These are phyloP conservation scores for Alosa alosa DNA, from an alignment of 2,113 vertebrate genomes.

Conservation along the genomic window DNA sequence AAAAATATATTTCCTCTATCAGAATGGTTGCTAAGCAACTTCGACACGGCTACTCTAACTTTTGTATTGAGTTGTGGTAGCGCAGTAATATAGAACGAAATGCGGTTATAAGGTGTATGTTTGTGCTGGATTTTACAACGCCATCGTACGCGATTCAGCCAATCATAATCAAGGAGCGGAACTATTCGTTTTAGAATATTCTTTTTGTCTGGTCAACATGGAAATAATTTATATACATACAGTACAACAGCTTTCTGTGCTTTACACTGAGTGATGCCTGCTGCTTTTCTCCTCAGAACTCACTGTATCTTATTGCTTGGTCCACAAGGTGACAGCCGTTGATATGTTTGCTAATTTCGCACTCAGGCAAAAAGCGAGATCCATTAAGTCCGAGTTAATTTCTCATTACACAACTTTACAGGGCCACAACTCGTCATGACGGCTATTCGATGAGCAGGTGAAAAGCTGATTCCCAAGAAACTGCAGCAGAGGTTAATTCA, in stretches of 20 bases:
- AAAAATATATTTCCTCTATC: no score
- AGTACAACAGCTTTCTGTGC: background rate
- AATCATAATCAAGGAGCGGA: no score
- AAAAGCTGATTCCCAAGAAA: slow-evolving; percentile 39
- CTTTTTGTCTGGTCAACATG: background rate
- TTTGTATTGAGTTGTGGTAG: no score
- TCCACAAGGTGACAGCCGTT: slow-evolving; percentile 30
- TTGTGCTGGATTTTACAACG: no score
- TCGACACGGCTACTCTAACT: no score
- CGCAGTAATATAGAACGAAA: background rate
- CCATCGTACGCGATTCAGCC: no score
- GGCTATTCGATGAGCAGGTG: slow-evolving; percentile 37
- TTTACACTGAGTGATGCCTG: background rate
- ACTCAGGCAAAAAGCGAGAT: slow-evolving; percentile 24
- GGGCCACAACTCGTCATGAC: slow-evolving; percentile 31
- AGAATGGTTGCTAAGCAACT: no score
- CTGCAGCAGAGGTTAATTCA: slow-evolving; percentile 45
- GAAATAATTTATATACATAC: background rate
- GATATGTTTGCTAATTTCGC: slow-evolving; percentile 26
- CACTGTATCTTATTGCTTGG: slow-evolving; percentile 19
- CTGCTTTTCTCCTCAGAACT: background rate
- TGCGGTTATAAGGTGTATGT: background rate
- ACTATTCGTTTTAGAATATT: no score
- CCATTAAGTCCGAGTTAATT: slow-evolving; percentile 48
- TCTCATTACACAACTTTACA: slow-evolving; percentile 48